Percentiles rank a stretch among this genome's conserved stretches.
phyloP scores from a whole-genome alignment of 2,888 invertebrate genomes.

The Selenia dentaria region DNA sequence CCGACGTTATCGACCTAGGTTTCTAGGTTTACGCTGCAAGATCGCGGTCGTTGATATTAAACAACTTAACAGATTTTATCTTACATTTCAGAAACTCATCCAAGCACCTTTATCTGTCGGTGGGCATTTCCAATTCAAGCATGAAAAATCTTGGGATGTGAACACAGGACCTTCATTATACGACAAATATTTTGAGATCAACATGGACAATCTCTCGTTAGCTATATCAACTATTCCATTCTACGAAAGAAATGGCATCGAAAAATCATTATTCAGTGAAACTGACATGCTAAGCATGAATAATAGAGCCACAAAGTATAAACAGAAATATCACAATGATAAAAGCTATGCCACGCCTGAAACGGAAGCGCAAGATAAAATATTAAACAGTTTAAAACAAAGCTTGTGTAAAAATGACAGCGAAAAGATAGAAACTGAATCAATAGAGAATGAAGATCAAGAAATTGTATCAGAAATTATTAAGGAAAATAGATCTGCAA shows the following conservation, averaged over 20 bases:
- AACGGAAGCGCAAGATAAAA: constrained; percentile 56
- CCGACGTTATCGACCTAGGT: no score
- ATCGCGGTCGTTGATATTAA: no score
- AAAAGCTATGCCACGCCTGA: constrained; percentile 63
- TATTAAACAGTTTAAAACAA: constrained; percentile 45
- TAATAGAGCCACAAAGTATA: constrained; percentile 64
- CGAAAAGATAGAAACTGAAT: constrained; percentile 18
- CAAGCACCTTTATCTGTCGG: constrained; percentile 67
- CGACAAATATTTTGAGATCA: constrained; percentile 75
- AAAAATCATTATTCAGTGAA: constrained; percentile 57
- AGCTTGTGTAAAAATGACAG: constrained; percentile 23
- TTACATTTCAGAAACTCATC: constrained; percentile 65
- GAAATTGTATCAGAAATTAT: constrained; percentile 10
- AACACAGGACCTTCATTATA: constrained; percentile 63
- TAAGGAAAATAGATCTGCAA: constrained; percentile 16
- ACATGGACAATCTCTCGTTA: constrained; percentile 63
- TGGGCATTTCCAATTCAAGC: constrained; percentile 81
- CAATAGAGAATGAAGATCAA: constrained; percentile 12
- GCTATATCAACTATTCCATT: constrained; percentile 72
- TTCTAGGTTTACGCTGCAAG: no score
- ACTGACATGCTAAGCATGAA: constrained; percentile 68
- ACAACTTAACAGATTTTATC: no score
- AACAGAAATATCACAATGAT: constrained; percentile 70
- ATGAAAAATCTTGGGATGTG: constrained; percentile 77
- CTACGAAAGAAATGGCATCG: constrained; percentile 66